These are phyloP conservation scores for Emydoidea blandingii DNA, from an alignment of 2,797 vertebrate genomes.

Conservation along the genomic window DNA sequence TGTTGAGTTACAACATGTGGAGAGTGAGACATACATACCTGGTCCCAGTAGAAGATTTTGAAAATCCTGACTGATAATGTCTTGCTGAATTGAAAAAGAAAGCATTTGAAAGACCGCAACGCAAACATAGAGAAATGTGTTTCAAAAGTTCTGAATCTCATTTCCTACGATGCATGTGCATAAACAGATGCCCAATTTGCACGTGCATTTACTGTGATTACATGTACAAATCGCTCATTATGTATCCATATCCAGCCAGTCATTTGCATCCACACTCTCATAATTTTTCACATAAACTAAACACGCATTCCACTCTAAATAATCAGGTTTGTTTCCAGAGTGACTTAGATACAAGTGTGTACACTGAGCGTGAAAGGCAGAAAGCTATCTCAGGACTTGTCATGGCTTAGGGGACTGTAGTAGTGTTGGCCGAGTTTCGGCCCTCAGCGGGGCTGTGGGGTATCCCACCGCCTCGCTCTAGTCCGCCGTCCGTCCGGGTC, in stretches of 20 bases:
- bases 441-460: too few relatives aligned
- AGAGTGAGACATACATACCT: background rate
- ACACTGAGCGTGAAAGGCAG: accelerated
- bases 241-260: background rate
- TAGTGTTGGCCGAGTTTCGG: too few relatives aligned
- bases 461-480: too few relatives aligned
- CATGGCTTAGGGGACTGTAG: background rate
- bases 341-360: background rate
- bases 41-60: background rate
- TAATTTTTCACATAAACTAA: background rate
- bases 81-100: background rate
- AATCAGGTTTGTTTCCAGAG: background rate
- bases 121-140: too few relatives aligned
- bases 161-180: background rate
- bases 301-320: background rate
- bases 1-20: background rate
- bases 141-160: background rate
- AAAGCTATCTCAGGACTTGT: background rate
- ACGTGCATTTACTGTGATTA: background rate
- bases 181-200: background rate
- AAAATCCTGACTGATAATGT: background rate
- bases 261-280: background rate
- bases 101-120: background rate
- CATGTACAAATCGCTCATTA: background rate
- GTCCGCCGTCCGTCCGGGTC: too few relatives aligned